Base-by-base conservation (phyloP, 2,888 invertebrate genomes). In the Mesorhabditis belari region DNA sequence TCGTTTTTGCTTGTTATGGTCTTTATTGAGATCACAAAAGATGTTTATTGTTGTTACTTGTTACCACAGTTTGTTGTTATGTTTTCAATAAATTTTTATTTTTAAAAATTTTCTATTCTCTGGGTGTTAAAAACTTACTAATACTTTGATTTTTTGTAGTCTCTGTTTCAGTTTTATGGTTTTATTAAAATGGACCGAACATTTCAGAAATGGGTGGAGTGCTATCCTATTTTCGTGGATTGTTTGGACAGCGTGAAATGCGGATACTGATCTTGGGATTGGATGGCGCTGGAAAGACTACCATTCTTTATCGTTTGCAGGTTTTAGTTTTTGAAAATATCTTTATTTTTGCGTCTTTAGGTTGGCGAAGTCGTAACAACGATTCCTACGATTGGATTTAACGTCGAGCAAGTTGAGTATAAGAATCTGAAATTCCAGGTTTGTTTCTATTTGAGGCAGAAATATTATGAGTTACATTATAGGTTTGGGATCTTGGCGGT, bases 321-420 rank as follows among this genome's bases (percentile, higher is more conserved):
- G 96, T 96, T 62, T 94, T 95, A 21, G 95, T 95, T 28, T 23
- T 50, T 28, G 6, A 56, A 19, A 17, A 9, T 35, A 9, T 56
- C n/a, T 12, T 35, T 44, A 54, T 25, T 25, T 25, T 54, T 44
- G 28, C 21, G 12, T 55, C 9, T 56, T 50, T 61, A 76, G 70
- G 75, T 76, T 24, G 76, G 76, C 6, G 76, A 76, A 64, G 66
- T 76, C 3, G 79, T 80, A 25, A 80, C 78, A 12, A 80, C 79
- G 9, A 77, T 79, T 84, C 92, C 95, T 68, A 96, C 98, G 9
- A 98, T 98, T 83, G 98, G 90, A 12, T 98, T 98, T 85, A 98
- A 98, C 85, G 98, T 96, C 76, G 96, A 96, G 85, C 95, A 95
- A 87, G 95, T 96, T 63, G 91, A 91, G 77, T 96, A 94, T 83